A percentile compares a stretch with the other conserved stretches of the same genome.
Evolutionary conservation across 2,888 invertebrate species (phyloP).

Genomic region (Papilio protenor): DNA sequence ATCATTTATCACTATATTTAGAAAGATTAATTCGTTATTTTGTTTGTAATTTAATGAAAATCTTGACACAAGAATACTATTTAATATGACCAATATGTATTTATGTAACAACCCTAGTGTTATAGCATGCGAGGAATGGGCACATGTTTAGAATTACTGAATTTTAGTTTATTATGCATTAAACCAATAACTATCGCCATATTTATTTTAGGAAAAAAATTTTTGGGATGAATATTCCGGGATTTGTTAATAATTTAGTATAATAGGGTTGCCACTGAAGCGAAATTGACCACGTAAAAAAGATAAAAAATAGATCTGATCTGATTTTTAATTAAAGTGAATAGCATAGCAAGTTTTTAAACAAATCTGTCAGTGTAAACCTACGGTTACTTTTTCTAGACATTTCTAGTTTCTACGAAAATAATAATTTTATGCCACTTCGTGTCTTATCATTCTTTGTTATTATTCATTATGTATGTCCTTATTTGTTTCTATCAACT

Average conservation of each 20-base stretch:
- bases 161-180: constrained; percentile 18
- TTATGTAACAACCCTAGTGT: background rate
- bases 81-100: constrained; percentile 23
- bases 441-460: background rate
- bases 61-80: background rate
- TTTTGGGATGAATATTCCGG: background rate
- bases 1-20: background rate
- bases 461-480: background rate
- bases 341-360: too few relatives aligned
- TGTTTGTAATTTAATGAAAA: constrained; percentile 4
- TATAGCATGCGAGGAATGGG: background rate
- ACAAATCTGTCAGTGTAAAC: background rate
- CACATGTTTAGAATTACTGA: constrained; percentile 12
- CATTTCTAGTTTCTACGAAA: background rate
- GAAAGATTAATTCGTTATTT: background rate
- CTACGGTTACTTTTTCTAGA: background rate
- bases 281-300: background rate
- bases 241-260: constrained; percentile 13
- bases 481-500: background rate
- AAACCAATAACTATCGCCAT: constrained; percentile 24
- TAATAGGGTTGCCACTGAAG: constrained; percentile 14
- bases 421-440: background rate
- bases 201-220: constrained; percentile 25
- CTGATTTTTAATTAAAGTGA: too few relatives aligned
- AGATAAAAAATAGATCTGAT: background rate